Percentiles rank a stretch among this genome's conserved stretches.
These are phyloP conservation scores for Drosophila micromelanica DNA, from an alignment of 1,140 invertebrate species.

Conservation along the genomic window DNA sequence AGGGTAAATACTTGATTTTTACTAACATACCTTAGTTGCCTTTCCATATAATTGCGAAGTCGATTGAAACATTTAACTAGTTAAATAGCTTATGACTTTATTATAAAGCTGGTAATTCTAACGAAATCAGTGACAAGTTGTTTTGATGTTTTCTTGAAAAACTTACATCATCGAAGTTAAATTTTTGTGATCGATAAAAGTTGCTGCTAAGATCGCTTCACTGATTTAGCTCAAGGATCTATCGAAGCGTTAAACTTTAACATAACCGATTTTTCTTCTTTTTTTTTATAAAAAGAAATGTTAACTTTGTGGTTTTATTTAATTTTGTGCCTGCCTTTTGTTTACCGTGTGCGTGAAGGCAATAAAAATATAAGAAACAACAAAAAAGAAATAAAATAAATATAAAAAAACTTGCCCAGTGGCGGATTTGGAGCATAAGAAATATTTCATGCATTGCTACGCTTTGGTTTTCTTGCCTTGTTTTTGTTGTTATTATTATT, in stretches of 20 bases:
- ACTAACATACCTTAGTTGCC: not conserved
- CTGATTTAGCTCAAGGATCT: not conserved
- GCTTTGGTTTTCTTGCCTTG: conserved; percentile 22
- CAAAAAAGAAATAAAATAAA: conserved; percentile 15
- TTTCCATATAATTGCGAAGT: not conserved
- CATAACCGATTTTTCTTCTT: not conserved
- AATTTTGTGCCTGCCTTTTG: conserved; percentile 19
- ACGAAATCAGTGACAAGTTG: conserved; percentile 1
- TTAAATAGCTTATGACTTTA: not conserved
- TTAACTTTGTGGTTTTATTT: conserved; percentile 18
- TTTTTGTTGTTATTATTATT: conserved; percentile 49
- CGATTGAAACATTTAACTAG: not conserved
- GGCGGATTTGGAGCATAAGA: conserved; percentile 75
- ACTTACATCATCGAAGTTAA: conserved; percentile 9
- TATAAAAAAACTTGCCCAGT: conserved; percentile 51
- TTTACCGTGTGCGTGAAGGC: conserved; percentile 22
- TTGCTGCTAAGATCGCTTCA: not conserved
- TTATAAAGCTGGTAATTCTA: not conserved
- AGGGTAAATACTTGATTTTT: too few relatives aligned
- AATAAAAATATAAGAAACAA: conserved; percentile 12
- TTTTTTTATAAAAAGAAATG: not conserved
- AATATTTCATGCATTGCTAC: conserved; percentile 69
- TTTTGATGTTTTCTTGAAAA: conserved; percentile 3
- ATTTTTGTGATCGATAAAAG: not conserved
- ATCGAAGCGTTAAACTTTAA: not conserved